A percentile compares a stretch with the other conserved stretches of the same genome.
phyloP scores from a whole-genome alignment of 2,797 vertebrate genomes.

The Myripristis murdjan region DNA sequence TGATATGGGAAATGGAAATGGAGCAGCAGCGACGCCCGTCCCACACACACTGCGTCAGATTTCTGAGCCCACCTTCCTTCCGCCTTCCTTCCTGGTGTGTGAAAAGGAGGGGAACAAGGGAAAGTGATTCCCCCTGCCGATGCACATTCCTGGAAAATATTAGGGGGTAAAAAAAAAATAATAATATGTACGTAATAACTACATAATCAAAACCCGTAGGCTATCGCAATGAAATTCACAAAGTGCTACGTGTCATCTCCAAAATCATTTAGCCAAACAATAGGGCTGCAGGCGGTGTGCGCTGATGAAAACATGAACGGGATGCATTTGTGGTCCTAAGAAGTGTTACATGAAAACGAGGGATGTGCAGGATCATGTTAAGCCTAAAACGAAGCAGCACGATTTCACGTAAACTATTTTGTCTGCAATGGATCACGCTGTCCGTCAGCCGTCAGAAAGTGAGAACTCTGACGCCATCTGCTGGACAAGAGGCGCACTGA shows the following conservation, averaged over 20 bases:
- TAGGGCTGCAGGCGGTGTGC: too few relatives aligned
- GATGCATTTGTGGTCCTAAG: too few relatives aligned
- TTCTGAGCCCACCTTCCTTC: conserved; percentile 60
- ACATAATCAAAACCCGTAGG: too few relatives aligned
- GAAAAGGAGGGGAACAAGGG: background rate
- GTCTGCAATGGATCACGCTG: background rate
- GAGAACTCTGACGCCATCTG: conserved; percentile 40
- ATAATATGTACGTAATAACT: too few relatives aligned
- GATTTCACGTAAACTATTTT: background rate
- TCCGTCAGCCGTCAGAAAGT: background rate
- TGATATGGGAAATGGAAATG: conserved; percentile 55
- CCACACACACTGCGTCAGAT: conserved; percentile 81
- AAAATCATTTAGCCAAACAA: too few relatives aligned
- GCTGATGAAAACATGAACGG: too few relatives aligned
- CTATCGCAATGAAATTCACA: too few relatives aligned
- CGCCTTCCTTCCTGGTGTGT: conserved; percentile 13
- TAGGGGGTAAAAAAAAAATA: background rate
- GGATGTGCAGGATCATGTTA: too few relatives aligned
- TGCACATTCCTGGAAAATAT: too few relatives aligned
- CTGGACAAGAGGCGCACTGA: conserved; percentile 4
- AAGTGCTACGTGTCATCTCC: too few relatives aligned
- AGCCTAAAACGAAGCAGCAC: background rate
- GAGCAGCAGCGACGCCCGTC: conserved; percentile 57
- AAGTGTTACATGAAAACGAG: too few relatives aligned
- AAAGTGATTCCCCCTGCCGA: conserved; percentile 8